Evolutionary conservation across 1,140 invertebrate genomes (phyloP).

Genomic region (Drosophila sulfurigaster): DNA sequence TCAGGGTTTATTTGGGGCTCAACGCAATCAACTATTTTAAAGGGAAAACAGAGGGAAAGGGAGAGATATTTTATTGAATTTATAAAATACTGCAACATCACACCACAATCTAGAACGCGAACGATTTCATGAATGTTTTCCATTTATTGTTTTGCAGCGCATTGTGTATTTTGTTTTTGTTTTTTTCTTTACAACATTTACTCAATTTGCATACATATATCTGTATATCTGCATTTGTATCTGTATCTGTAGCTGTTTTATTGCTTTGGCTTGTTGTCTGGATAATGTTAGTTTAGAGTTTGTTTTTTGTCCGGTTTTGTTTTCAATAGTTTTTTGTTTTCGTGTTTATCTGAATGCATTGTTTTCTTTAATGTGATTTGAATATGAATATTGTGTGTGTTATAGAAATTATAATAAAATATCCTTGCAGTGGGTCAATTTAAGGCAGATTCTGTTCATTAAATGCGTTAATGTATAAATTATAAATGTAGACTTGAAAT

Average conservation of each 20-base stretch:
- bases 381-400: too few relatives aligned
- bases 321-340: constrained; percentile 4
- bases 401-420: too few relatives aligned
- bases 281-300: constrained; percentile 8
- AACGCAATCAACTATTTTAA: constrained; percentile 11
- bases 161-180: constrained; percentile 40
- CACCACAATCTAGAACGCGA: constrained; percentile 61
- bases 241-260: background rate
- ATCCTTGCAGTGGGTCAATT: too few relatives aligned
- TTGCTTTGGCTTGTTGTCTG: constrained; percentile 1
- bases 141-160: constrained; percentile 33
- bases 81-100: constrained; percentile 31
- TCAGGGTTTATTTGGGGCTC: background rate
- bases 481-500: too few relatives aligned
- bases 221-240: constrained; percentile 10
- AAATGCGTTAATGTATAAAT: too few relatives aligned
- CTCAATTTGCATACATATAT: constrained; percentile 31
- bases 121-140: constrained; percentile 48
- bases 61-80: background rate
- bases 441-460: too few relatives aligned
- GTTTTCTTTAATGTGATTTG: background rate
- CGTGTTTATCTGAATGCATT: background rate
- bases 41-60: background rate
- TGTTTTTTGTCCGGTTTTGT: background rate
- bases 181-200: constrained; percentile 55